phyloP scores from a whole-genome alignment of 2,888 invertebrate species.

The Scaptomyza flava region DNA sequence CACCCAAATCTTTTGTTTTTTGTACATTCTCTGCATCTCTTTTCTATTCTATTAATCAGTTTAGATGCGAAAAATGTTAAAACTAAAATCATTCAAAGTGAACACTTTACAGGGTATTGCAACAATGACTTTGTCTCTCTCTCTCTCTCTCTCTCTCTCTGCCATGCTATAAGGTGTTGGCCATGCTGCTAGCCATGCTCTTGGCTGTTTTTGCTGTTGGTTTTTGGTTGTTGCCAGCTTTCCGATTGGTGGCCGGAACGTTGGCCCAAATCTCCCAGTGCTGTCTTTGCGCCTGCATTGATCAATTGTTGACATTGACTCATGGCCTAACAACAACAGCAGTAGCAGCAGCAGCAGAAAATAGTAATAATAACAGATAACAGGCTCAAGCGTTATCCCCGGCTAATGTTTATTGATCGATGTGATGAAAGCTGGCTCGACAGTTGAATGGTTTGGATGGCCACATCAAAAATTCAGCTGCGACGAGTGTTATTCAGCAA shows the following conservation, averaged over 20 bases:
- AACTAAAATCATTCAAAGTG: too few species aligned
- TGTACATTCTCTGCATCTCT: too few species aligned
- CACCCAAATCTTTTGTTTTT: too few species aligned
- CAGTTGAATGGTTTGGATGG: neutral
- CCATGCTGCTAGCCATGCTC: constrained; percentile 7
- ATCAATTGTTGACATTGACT: constrained; percentile 51
- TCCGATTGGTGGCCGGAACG: constrained; percentile 7
- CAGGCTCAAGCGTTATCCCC: constrained; percentile 15
- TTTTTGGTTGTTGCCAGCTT: constrained; percentile 12
- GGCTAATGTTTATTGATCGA: constrained; percentile 40
- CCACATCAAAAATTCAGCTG: neutral
- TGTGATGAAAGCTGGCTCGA: constrained; percentile 16
- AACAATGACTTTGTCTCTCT: neutral
- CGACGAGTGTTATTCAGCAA: constrained; percentile 31
- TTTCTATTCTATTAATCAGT: too few species aligned
- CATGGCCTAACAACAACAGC: constrained; percentile 21
- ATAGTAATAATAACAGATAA: constrained; percentile 29
- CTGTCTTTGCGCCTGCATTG: constrained; percentile 28
- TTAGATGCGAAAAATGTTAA: too few species aligned
- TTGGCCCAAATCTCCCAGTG: constrained; percentile 14
- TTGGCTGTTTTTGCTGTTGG: constrained; percentile 12
- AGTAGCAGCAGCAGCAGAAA: neutral
- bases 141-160: neutral
- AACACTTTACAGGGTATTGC: neutral
- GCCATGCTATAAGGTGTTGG: constrained; percentile 29